phyloP scores from a whole-genome alignment of 2,888 invertebrate species.

The Rhingia campestris region DNA sequence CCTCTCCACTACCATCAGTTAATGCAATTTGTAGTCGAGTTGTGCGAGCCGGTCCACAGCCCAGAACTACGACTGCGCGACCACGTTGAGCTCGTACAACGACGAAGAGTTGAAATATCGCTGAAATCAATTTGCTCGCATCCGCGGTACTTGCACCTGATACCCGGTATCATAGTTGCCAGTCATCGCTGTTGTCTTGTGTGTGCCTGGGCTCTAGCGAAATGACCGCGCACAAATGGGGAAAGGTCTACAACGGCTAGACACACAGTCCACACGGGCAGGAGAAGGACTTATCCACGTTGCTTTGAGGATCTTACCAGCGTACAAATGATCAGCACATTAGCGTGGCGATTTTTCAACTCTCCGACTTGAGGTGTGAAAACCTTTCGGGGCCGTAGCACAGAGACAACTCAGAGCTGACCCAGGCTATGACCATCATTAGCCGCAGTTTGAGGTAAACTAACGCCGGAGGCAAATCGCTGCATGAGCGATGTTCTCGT shows the following conservation, averaged over 20 bases:
- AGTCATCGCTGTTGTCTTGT: conserved; percentile 66
- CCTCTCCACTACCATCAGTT: conserved; percentile 60
- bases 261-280: conserved; percentile 30
- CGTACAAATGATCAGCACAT: conserved; percentile 73
- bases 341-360: conserved; percentile 72
- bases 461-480: conserved; percentile 65
- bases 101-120: conserved; percentile 67
- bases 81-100: conserved; percentile 8
- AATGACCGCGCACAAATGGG: conserved; percentile 57
- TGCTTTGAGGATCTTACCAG: conserved; percentile 64
- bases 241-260: conserved; percentile 57
- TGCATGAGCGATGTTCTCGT: conserved; percentile 67
- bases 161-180: conserved; percentile 69
- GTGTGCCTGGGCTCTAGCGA: conserved; percentile 8
- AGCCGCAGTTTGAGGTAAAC: conserved; percentile 56
- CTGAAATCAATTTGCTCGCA: conserved; percentile 70
- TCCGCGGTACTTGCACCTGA: conserved; percentile 61
- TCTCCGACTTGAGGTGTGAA: conserved; percentile 67
- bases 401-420: conserved; percentile 63
- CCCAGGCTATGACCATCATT: conserved; percentile 69
- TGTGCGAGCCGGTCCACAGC: conserved; percentile 32
- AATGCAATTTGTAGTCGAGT: conserved; percentile 64
- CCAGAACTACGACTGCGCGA: conserved; percentile 7
- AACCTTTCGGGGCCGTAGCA: conserved; percentile 59
- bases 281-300: conserved; percentile 55